phyloP scores from a whole-genome alignment of 2,113 vertebrate genomes.

The Takifugu flavidus region DNA sequence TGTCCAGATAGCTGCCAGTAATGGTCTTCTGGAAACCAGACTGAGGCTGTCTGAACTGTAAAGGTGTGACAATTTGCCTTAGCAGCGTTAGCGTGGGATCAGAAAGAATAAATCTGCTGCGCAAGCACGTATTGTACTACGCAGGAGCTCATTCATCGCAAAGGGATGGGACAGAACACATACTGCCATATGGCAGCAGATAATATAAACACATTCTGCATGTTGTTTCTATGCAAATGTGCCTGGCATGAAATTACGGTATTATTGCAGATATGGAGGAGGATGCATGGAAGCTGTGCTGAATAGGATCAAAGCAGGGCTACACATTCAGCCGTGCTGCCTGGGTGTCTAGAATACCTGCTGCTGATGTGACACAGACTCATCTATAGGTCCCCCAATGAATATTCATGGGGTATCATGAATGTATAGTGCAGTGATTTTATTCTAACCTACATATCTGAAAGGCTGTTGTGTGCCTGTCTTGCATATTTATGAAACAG shows the following conservation, averaged over 20 bases:
- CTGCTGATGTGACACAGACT: conserved; percentile 19
- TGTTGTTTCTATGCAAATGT: conserved; percentile 56
- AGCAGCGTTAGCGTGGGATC: conserved; percentile 21
- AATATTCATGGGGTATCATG: conserved; percentile 44
- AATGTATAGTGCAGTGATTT: conserved; percentile 28
- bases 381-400: conserved; percentile 18
- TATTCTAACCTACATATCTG: conserved; percentile 40
- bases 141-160: conserved; percentile 1
- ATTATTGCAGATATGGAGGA: conserved; percentile 28
- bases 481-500: conserved; percentile 38
- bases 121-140: conserved; percentile 19
- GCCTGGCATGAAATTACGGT: conserved; percentile 31
- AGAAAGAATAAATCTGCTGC: conserved; percentile 26
- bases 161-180: conserved; percentile 8
- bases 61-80: conserved; percentile 33
- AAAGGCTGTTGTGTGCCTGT: conserved; percentile 22
- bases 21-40: conserved; percentile 1
- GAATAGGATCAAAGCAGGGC: conserved; percentile 40
- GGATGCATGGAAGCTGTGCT: conserved; percentile 30
- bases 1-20: conserved; percentile 14
- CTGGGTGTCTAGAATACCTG: conserved; percentile 19
- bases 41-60: conserved; percentile 13
- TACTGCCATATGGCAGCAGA: conserved; percentile 20
- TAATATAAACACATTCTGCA: conserved; percentile 37
- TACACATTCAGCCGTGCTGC: conserved; percentile 13